Conservation (phyloP, 2,113 vertebrate genomes). For the Apteryx mantelli region DNA sequence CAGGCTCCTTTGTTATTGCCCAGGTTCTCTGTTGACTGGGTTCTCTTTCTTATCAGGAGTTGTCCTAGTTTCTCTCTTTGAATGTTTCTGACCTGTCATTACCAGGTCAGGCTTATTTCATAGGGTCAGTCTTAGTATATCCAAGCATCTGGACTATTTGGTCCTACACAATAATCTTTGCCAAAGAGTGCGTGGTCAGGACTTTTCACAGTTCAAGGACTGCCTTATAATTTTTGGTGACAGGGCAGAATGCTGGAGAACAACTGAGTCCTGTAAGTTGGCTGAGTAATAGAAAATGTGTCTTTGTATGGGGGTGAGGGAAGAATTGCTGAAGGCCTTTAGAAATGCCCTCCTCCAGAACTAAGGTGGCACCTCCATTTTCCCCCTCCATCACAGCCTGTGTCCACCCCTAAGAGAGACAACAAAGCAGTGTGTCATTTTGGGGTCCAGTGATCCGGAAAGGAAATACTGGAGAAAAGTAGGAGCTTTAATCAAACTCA, state of each 20-base stretch:
- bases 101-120: slow-evolving; percentile 22
- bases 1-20: background rate
- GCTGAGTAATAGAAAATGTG: background rate
- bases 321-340: background rate
- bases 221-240: slow-evolving; percentile 42
- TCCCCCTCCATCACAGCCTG: background rate
- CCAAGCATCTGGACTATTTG: background rate
- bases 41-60: slow-evolving; percentile 35
- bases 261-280: background rate
- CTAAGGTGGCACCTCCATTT: background rate
- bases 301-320: background rate
- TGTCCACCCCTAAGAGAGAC: background rate
- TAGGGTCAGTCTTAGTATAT: slow-evolving; percentile 3
- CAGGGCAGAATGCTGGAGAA: background rate
- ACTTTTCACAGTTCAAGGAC: slow-evolving; percentile 36
- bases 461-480: background rate
- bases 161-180: slow-evolving; percentile 37
- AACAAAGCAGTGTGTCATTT: background rate
- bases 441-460: background rate
- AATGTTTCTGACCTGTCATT: slow-evolving; percentile 42
- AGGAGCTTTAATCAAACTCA: background rate
- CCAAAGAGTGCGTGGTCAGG: slow-evolving; percentile 57
- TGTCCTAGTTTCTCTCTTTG: slow-evolving; percentile 22
- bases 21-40: background rate
- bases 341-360: background rate